Evolutionary conservation across 2,113 vertebrate genomes (phyloP).

Genomic region (Colistium nudipinnis): DNA sequence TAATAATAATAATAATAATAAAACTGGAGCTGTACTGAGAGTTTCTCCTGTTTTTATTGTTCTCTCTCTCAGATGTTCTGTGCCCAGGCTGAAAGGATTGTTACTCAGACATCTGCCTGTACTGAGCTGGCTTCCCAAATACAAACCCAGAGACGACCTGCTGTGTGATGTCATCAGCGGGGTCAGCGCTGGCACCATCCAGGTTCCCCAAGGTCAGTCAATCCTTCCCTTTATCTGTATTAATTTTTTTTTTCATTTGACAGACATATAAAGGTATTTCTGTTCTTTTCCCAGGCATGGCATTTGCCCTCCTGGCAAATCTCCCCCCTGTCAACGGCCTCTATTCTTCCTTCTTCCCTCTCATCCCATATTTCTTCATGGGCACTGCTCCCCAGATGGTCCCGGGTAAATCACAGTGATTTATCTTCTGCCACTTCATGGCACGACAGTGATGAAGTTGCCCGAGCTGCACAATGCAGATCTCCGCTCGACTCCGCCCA

Average conservation of each 20-base stretch:
- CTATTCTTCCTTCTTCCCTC: slow-evolving; percentile 93
- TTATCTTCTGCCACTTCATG: slow-evolving; percentile 45
- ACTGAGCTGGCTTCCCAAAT: slow-evolving; percentile 90
- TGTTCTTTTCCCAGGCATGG: slow-evolving; percentile 87
- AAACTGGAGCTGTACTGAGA: slow-evolving; percentile 5
- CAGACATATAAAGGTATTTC: not conserved
- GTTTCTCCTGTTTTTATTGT: not conserved
- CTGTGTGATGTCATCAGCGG: slow-evolving; percentile 88
- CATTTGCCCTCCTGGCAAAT: slow-evolving; percentile 90
- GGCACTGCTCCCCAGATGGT: slow-evolving; percentile 94
- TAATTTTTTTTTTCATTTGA: slow-evolving; percentile 36
- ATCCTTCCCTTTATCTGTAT: not conserved
- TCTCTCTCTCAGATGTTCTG: slow-evolving; percentile 83
- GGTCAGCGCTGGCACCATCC: slow-evolving; percentile 90
- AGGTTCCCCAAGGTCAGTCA: slow-evolving; percentile 91
- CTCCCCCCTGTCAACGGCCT: slow-evolving; percentile 93
- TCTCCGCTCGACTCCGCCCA: slow-evolving; percentile 15
- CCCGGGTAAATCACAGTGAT: slow-evolving; percentile 84
- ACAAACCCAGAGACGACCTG: slow-evolving; percentile 87
- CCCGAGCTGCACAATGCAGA: slow-evolving; percentile 42
- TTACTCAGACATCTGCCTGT: slow-evolving; percentile 86
- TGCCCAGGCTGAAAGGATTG: slow-evolving; percentile 79
- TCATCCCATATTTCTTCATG: slow-evolving; percentile 90
- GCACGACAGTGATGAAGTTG: slow-evolving; percentile 61
- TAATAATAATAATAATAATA: not conserved